Conservation (phyloP, 2,797 vertebrate genomes). For the Alauda arvensis region DNA sequence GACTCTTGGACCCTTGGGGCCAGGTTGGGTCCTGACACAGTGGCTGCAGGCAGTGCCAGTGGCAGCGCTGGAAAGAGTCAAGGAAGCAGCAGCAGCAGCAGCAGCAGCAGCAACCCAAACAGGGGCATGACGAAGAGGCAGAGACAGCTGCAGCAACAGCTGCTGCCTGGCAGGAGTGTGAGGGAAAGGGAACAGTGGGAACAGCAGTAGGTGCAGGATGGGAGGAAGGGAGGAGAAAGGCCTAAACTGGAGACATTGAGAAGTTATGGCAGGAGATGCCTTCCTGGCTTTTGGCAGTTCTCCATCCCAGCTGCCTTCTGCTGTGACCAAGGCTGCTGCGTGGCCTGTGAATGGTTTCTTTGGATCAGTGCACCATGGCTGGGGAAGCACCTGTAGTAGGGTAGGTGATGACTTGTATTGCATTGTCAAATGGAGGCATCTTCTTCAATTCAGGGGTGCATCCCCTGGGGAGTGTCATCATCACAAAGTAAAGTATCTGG, state of each 20-base stretch:
- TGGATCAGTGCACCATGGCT: accelerated
- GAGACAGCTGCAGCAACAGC: not conserved
- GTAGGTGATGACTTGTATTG: not conserved
- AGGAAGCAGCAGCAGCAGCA: not conserved
- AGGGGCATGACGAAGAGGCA: not conserved
- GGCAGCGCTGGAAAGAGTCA: not conserved
- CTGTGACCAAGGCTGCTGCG: not conserved
- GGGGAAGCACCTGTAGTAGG: not conserved
- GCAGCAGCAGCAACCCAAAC: not conserved
- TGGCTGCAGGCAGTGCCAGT: not conserved
- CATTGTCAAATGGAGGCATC: not conserved
- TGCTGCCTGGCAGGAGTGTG: not conserved
- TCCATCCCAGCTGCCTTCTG: not conserved
- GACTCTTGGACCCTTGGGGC: accelerated
- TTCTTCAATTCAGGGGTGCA: not conserved
- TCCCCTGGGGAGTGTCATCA: not conserved
- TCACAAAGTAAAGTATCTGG: not conserved
- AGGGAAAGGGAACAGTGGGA: not conserved
- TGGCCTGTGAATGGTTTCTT: not conserved
- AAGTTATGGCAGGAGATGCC: not conserved
- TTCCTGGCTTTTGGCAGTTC: not conserved
- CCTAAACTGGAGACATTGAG: not conserved
- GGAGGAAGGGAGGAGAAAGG: not conserved
- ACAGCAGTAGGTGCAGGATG: not conserved
- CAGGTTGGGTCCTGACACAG: not conserved